These are phyloP conservation scores for Euplagia quadripunctaria DNA, from an alignment of 2,888 invertebrate species.

Conservation along the genomic window DNA sequence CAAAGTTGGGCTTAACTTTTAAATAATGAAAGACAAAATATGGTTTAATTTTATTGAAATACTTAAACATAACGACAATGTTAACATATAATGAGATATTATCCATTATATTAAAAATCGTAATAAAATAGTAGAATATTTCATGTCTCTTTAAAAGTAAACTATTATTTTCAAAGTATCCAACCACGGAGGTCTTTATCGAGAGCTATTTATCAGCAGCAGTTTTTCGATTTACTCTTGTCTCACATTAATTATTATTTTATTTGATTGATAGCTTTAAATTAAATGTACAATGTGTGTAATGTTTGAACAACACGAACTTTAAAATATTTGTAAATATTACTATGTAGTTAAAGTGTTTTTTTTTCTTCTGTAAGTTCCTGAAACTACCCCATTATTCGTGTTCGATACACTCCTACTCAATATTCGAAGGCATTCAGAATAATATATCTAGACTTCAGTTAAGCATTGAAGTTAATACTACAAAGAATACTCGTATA, in stretches of 20 bases:
- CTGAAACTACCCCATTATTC: conserved; percentile 23
- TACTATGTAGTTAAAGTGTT: background rate
- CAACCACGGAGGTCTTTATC: background rate
- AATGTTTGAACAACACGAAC: no score
- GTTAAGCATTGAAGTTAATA: conserved; percentile 33
- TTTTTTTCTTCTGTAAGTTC: conserved; percentile 18
- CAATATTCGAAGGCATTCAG: conserved; percentile 18
- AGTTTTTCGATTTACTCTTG: conserved; percentile 11
- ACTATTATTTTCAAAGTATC: background rate
- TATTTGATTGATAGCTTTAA: no score
- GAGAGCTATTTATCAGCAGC: conserved; percentile 11
- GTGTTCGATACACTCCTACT: conserved; percentile 32
- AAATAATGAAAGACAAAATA: background rate
- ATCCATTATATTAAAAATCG: background rate
- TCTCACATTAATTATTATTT: conserved; percentile 4
- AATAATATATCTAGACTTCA: conserved; percentile 22
- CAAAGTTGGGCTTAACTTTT: no score
- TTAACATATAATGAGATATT: background rate
- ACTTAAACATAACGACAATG: no score
- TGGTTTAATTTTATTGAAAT: no score
- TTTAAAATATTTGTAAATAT: background rate
- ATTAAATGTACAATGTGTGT: no score
- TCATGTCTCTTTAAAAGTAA: background rate
- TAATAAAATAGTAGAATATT: background rate
- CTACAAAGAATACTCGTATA: conserved; percentile 31